phyloP scores from a whole-genome alignment of 2,888 invertebrate species.

The Sisyra nigra region DNA sequence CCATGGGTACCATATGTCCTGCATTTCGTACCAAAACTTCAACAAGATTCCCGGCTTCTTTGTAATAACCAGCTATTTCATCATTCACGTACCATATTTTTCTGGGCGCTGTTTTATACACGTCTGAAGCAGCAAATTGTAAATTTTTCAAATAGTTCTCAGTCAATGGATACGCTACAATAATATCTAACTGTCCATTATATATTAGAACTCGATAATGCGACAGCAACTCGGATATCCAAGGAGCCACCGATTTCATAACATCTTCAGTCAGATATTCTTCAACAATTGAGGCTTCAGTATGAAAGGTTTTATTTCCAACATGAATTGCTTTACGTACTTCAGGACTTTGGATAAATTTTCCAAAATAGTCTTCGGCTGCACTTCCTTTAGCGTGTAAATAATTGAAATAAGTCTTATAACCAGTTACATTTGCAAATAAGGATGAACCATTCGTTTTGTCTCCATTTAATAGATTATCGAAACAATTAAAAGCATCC shows the following conservation, averaged over 20 bases:
- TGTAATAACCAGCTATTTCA: conserved; percentile 61
- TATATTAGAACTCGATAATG: conserved; percentile 63
- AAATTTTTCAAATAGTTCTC: conserved; percentile 58
- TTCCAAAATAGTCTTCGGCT: conserved; percentile 37
- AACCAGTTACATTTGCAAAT: conserved; percentile 61
- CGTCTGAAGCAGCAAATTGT: conserved; percentile 45
- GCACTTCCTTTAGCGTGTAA: conserved; percentile 29
- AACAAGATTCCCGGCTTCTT: conserved; percentile 50
- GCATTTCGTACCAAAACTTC: conserved; percentile 63
- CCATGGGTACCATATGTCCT: conserved; percentile 68
- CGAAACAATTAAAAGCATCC: conserved; percentile 57
- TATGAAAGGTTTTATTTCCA: conserved; percentile 57
- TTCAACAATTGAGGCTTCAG: conserved; percentile 46
- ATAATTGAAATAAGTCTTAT: conserved; percentile 59
- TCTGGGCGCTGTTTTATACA: conserved; percentile 48
- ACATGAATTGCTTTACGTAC: conserved; percentile 69
- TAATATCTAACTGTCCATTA: conserved; percentile 82
- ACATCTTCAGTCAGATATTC: conserved; percentile 54
- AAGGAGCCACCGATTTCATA: conserved; percentile 63
- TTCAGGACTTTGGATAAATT: conserved; percentile 42
- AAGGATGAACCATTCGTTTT: conserved; percentile 37
- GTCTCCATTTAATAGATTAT: conserved; percentile 53
- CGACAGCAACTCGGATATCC: conserved; percentile 49
- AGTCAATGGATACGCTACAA: conserved; percentile 77
- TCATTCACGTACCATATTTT: conserved; percentile 51